Base-by-base conservation (phyloP, 2,888 invertebrate genomes). In the Zygaena filipendulae region DNA sequence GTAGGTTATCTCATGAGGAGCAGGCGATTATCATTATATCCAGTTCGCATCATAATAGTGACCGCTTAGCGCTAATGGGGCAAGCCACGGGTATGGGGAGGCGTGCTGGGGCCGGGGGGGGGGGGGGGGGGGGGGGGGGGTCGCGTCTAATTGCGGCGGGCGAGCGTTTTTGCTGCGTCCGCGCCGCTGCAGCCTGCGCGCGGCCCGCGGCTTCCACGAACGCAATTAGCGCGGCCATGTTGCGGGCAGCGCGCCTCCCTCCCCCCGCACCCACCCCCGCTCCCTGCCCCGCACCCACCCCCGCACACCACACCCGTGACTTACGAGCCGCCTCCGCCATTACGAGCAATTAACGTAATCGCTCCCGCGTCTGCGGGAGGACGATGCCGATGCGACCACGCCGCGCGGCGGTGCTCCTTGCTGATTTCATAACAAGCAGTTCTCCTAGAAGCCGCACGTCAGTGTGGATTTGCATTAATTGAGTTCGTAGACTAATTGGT, bases 151-250 rank as follows among this genome's bases (percentile, higher is more conserved):
- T 33, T 33, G 22, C 29, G 33, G 29, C 33, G 29, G 29, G 29
- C 29, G 33, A 13, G 24, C 24, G 13, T 9, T n/a, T 11, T 22
- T 20, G 21, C 14, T 19, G 30, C 13, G 23, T 14, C 29, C 29
- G 26, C 29, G 32, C 29, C 33, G 7, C 29, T 22, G 25, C 23
- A 22, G 9, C 23, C 25, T 25, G 21, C 29, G 25, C 42, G 45
- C 42, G 29, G 36, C 30, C 24, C 37, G 38, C 36, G 43, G 49
- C 49, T 75, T 74, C 75, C 66, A 59, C 67, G 75, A 74, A 75
- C 47, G 59, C 67, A 70, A 74, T 75, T 75, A 75, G 60, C 49
- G 68, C 69, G 60, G 74, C 74, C 74, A 74, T 74, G 60, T 72
- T 74, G 68, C 49, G 23, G 35, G 29, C 32, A 23, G 23, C 27